Base-by-base conservation (phyloP, 2,888 invertebrate genomes). In the Drosophila greeni region DNA sequence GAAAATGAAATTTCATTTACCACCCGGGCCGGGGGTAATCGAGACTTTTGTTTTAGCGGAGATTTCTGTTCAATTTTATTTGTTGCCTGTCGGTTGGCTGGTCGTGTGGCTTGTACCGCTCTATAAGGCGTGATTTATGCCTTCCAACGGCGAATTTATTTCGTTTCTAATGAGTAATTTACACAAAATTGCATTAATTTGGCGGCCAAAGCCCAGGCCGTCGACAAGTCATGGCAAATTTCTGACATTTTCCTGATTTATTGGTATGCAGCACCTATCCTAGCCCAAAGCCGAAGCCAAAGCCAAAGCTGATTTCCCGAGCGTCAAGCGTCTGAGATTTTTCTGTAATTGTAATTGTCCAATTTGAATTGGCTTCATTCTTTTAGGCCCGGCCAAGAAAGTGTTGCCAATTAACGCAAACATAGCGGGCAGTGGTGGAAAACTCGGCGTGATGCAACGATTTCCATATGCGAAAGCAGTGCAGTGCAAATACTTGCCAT, bases 81-180 rank as follows among this genome's bases (percentile, higher is more conserved):
- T 53, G 18, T 29, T 57, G 52, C 31, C 34, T 42, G 40, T 40
- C 20, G 24, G 49, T 54, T 29, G 42, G 40, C 55, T 48, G 43
- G 31, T 49, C 40, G 65, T 54, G 45, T 72, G 66, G 54, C 66
- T 58, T 74, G 74, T 72, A 73, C 66, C 71, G 75, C 56, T 83
- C 81, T 81, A 76, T 70, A 66, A 77, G 76, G 75, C 69, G 79
- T 84, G 85, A 85, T 84, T 84, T 84, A 82, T 84, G 76, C 74
- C 72, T 49, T 74, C 72, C 66, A 64, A 57, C 49, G 66, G 69
- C 71, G 82, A 84, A 84, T 84, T 84, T 82, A 85, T 85, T 75
- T 85, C 76, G 73, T 72, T 82, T 84, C 80, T 85, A 85, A 85
- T 82, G 80, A 84, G 78, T 85, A 82, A 84, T 84, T 84, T 82